A percentile compares a stretch with the other conserved stretches of the same genome.
phyloP scores from a whole-genome alignment of 2,797 vertebrate genomes.

The Pristis pectinata region DNA sequence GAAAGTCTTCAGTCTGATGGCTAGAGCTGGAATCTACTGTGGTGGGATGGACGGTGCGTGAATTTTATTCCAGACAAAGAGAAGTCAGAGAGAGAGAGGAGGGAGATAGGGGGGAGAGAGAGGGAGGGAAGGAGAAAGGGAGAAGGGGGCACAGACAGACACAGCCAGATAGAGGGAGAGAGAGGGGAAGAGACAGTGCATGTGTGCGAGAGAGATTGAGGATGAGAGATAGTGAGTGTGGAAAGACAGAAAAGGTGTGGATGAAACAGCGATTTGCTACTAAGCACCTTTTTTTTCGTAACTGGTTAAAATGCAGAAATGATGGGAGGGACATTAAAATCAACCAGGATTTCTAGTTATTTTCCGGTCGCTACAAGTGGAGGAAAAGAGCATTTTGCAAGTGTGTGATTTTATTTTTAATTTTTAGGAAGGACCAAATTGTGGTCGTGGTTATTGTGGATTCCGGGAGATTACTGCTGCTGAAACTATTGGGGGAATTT shows the following conservation, averaged over 20 bases:
- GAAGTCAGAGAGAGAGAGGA: slow-evolving; percentile 39
- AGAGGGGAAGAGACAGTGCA: slow-evolving; percentile 45
- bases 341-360: slow-evolving; percentile 43
- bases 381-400: slow-evolving; percentile 53
- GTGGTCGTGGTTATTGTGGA: slow-evolving; percentile 40
- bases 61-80: slow-evolving; percentile 43
- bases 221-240: slow-evolving; percentile 43
- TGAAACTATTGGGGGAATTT: slow-evolving; percentile 32
- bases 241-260: slow-evolving; percentile 43
- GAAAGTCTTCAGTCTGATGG: not conserved
- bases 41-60: slow-evolving; percentile 35
- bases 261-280: slow-evolving; percentile 24
- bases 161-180: slow-evolving; percentile 48
- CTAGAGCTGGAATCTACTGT: slow-evolving; percentile 15
- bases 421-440: slow-evolving; percentile 53
- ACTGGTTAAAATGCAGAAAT: slow-evolving; percentile 43
- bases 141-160: slow-evolving; percentile 44
- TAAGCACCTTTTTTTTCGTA: slow-evolving; percentile 5
- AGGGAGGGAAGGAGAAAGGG: slow-evolving; percentile 45
- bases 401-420: slow-evolving; percentile 47
- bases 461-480: slow-evolving; percentile 29
- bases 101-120: slow-evolving; percentile 35
- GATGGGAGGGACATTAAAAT: slow-evolving; percentile 20
- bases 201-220: slow-evolving; percentile 37
- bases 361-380: slow-evolving; percentile 48